These are phyloP conservation scores for Enteromius thamalakanensis DNA, from an alignment of 2,797 vertebrate species.

Conservation along the genomic window DNA sequence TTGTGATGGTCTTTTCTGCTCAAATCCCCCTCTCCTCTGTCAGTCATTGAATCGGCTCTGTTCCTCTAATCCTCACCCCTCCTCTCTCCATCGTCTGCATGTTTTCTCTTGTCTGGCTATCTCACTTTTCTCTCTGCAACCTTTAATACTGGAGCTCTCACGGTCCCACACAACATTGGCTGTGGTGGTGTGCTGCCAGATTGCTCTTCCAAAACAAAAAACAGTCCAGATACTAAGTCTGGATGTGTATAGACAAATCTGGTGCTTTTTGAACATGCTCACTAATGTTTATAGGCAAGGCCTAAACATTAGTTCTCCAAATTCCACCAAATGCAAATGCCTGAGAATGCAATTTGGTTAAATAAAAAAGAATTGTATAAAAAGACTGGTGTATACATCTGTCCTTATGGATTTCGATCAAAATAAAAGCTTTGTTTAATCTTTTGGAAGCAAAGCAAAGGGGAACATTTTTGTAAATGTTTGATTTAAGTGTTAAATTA, in stretches of 20 bases:
- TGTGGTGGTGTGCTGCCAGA: conserved; percentile 4
- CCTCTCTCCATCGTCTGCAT: conserved; percentile 4
- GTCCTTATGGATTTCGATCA: background rate
- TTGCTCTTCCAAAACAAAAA: conserved; percentile 17
- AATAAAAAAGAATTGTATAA: background rate
- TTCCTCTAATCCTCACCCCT: conserved; percentile 45
- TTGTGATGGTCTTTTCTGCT: conserved; percentile 45
- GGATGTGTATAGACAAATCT: background rate
- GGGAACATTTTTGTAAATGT: too few relatives aligned
- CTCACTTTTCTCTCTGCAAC: conserved; percentile 36
- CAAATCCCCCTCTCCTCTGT: conserved; percentile 40
- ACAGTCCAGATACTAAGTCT: background rate
- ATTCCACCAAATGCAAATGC: background rate
- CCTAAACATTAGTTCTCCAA: background rate
- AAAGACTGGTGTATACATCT: background rate
- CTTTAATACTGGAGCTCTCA: conserved; percentile 41
- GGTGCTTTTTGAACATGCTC: background rate
- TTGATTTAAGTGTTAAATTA: too few relatives aligned
- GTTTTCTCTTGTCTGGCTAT: conserved; percentile 21
- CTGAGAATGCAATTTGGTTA: background rate
- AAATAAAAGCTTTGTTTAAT: background rate
- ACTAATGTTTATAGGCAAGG: background rate
- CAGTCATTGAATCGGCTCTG: conserved; percentile 38
- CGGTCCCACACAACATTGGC: conserved; percentile 29
- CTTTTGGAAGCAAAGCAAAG: background rate